Base-by-base conservation (phyloP, 2,888 invertebrate genomes). In the Troglohyphantes excavatus region DNA sequence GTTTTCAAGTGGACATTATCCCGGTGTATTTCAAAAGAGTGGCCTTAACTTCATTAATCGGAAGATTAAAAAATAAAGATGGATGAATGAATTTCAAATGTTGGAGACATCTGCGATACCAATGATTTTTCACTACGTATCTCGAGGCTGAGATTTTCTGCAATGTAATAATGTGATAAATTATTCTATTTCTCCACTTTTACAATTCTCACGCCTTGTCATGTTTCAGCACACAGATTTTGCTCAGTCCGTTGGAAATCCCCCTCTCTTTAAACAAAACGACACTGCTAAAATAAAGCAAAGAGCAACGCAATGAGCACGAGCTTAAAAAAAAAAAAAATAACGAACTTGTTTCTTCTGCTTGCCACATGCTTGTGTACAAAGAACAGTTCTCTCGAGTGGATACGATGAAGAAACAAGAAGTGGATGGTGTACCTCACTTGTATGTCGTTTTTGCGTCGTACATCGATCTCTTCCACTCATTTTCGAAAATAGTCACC, bases 271-370 rank as follows among this genome's bases (percentile, higher is more conserved):
- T 7, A 63, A 73, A 75, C 88, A 82, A 76, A 88, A 82, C 67
- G 88, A 63, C 73, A 70, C 61, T 68, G 59, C 53, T 73, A 72
- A 73, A 59, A 59, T 75, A 61, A 19, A 87, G 46, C 39, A 65
- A 75, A 68, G 82, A 82, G 88, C 88, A 88, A 88, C 88, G 88
- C 88, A 88, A 75, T 88, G 88, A 88, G 88, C 88, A 88, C 88
- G 88, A 88, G 88, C 88, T 88, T 88, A 88, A 76, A 85, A 61
- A 76, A 76, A 85, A 61, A 76, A 82, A 67, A 81, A 63, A 21
- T 46, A 76, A 63, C 46, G 59, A 81, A 82, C 59, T 75, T 70
- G 78, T 87, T 87, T 87, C 79, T 81, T 88, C 79, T 82, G 88
- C 88, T 61, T 81, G 85, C 85, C 70, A 72, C 78, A 63, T 86